Evolutionary conservation across 2,113 vertebrate species (phyloP).

Genomic region (Prinia subflava): DNA sequence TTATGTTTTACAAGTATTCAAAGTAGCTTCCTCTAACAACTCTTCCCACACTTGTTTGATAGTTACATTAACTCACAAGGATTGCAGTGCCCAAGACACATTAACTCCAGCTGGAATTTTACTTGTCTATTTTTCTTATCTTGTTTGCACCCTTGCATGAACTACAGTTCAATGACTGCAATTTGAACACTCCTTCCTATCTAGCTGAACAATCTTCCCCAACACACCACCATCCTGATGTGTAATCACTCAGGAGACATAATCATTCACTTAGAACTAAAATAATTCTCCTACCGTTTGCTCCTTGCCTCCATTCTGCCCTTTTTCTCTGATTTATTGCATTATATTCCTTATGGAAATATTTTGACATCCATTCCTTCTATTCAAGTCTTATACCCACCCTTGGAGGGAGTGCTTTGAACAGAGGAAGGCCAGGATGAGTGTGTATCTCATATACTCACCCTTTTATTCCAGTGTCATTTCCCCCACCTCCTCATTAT

Average conservation of each 20-base stretch:
- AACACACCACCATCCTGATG: background rate
- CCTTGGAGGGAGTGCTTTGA: slow-evolving; percentile 56
- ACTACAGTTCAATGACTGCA: background rate
- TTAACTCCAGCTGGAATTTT: background rate
- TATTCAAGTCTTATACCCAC: slow-evolving; percentile 16
- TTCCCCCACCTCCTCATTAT: slow-evolving; percentile 63
- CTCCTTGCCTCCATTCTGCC: slow-evolving; percentile 42
- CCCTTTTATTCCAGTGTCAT: slow-evolving; percentile 61
- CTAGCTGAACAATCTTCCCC: slow-evolving; percentile 9
- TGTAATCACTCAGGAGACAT: slow-evolving; percentile 47
- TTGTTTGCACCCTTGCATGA: background rate
- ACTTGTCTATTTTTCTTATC: background rate
- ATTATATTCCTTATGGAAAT: slow-evolving; percentile 51
- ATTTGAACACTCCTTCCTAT: background rate
- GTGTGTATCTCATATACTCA: slow-evolving; percentile 30
- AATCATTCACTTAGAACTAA: slow-evolving; percentile 59
- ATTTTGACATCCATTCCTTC: slow-evolving; percentile 53
- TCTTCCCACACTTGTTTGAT: background rate
- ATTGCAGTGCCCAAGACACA: rapidly evolving
- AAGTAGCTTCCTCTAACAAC: background rate
- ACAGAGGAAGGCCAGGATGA: slow-evolving; percentile 32
- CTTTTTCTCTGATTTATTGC: slow-evolving; percentile 57
- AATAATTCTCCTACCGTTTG: slow-evolving; percentile 27
- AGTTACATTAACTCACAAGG: background rate
- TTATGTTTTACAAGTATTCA: background rate